A percentile compares a stretch with the other conserved stretches of the same genome.
phyloP scores from a whole-genome alignment of 2,888 invertebrate genomes.

The Azorinus chamasolen region DNA sequence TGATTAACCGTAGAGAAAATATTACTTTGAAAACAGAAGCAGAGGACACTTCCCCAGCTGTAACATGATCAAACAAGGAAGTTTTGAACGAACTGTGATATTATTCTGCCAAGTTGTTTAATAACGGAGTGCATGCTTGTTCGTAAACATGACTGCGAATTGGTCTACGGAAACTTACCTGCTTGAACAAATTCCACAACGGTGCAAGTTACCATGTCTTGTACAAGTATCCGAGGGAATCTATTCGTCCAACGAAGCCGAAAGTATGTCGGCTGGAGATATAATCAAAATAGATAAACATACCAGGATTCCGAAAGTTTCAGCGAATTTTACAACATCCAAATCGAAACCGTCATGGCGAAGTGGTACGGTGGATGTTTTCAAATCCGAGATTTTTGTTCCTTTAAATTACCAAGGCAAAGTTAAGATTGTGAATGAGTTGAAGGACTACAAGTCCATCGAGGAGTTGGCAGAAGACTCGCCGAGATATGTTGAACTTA shows the following conservation, averaged over 20 bases:
- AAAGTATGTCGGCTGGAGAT: constrained; percentile 49
- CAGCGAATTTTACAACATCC: constrained; percentile 28
- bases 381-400: constrained; percentile 29
- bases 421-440: constrained; percentile 17
- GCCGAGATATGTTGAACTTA: constrained; percentile 44
- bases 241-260: constrained; percentile 37
- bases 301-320: constrained; percentile 38
- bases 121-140: no score
- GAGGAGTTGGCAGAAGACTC: constrained; percentile 15
- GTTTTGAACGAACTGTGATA: no score
- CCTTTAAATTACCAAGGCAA: constrained; percentile 43
- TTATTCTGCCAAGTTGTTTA: no score
- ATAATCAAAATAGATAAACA: constrained; percentile 43
- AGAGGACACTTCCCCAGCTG: no score
- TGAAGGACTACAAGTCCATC: constrained; percentile 28
- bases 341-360: no score
- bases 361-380: not conserved
- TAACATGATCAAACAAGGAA: no score
- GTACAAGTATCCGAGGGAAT: constrained; percentile 42
- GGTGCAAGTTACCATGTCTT: constrained; percentile 42
- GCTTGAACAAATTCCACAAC: constrained; percentile 34
- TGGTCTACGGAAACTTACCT: constrained; percentile 48
- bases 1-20: no score
- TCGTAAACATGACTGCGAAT: not conserved
- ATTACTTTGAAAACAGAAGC: no score